Evolutionary conservation across 2,113 vertebrate species (phyloP).

Genomic region (Probosciger aterrimus): DNA sequence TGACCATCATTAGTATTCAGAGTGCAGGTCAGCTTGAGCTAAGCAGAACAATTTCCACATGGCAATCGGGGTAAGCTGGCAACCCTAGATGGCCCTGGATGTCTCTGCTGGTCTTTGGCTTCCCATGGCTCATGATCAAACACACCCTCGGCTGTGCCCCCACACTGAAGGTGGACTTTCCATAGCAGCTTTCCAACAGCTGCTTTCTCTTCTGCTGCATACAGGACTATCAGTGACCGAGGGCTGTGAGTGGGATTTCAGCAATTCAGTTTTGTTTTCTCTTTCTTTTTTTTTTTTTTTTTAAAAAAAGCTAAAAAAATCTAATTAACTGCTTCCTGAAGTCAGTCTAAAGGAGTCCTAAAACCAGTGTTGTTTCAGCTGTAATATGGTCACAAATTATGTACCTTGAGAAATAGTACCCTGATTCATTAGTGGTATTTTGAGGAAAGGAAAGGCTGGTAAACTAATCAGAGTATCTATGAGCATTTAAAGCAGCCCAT

Average conservation of each 20-base stretch:
- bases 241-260: not conserved
- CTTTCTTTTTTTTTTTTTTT: no score
- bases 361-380: not conserved
- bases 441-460: not conserved
- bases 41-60: not conserved
- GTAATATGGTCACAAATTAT: not conserved
- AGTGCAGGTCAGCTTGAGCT: not conserved
- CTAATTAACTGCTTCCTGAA: not conserved
- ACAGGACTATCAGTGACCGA: not conserved
- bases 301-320: not conserved
- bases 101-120: not conserved
- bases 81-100: not conserved
- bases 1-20: not conserved
- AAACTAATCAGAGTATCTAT: not conserved
- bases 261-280: not conserved
- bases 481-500: not conserved
- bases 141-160: not conserved
- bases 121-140: fast-evolving
- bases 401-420: not conserved
- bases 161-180: not conserved
- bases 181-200: not conserved
- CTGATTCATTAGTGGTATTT: not conserved
- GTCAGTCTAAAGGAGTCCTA: not conserved
- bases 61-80: not conserved
- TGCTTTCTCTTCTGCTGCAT: not conserved